A percentile compares a stretch with the other conserved stretches of the same genome.
These are phyloP conservation scores for Sthenelais limicola DNA, from an alignment of 2,888 invertebrate genomes.

Conservation along the genomic window DNA sequence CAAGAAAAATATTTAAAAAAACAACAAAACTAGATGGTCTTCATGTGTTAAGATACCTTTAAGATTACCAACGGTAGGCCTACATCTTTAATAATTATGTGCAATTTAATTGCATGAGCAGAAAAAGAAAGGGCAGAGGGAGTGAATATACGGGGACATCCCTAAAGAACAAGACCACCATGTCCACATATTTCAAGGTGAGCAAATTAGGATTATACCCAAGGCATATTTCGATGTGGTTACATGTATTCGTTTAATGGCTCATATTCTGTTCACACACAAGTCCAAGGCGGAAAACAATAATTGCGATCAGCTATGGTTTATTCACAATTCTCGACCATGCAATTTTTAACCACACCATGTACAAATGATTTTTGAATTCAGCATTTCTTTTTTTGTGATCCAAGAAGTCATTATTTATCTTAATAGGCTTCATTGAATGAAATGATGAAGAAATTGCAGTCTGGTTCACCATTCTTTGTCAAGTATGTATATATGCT, in stretches of 20 bases:
- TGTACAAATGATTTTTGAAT: background rate
- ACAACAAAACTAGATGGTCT: too few species aligned
- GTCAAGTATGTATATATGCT: constrained; percentile 40
- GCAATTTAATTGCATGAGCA: background rate
- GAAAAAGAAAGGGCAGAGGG: background rate
- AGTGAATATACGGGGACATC: background rate
- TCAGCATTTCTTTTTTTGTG: background rate
- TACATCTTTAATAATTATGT: background rate
- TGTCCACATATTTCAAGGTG: constrained; percentile 24
- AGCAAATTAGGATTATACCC: too few species aligned
- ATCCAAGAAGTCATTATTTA: background rate
- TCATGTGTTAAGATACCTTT: too few species aligned
- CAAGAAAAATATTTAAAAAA: too few species aligned
- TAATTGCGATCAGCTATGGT: too few species aligned
- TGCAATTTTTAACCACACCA: too few species aligned
- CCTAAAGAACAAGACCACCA: constrained; percentile 6
- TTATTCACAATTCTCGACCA: too few species aligned
- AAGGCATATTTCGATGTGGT: too few species aligned
- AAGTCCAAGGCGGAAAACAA: too few species aligned
- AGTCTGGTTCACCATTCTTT: constrained; percentile 33
- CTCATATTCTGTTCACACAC: too few species aligned
- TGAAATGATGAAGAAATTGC: constrained; percentile 43
- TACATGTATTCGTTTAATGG: too few species aligned
- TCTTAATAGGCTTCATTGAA: constrained; percentile 33
- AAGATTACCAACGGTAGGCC: too few species aligned